Evolutionary conservation across 2,888 invertebrate genomes (phyloP).

Genomic region (Metopia argyrocephala): DNA sequence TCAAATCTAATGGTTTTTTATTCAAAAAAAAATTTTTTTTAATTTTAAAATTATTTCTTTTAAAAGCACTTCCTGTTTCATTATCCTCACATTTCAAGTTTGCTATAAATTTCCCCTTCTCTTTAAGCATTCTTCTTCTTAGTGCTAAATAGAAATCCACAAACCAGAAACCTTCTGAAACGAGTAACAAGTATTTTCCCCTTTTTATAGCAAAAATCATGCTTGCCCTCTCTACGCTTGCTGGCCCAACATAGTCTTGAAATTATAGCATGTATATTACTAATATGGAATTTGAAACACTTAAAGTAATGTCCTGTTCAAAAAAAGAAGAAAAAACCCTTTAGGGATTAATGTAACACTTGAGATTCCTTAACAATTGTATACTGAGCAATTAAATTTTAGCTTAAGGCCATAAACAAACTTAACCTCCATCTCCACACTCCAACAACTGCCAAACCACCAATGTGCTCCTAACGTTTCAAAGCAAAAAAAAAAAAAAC

Average conservation of each 20-base stretch:
- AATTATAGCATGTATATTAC: background rate
- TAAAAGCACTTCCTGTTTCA: constrained; percentile 6
- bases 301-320: constrained; percentile 62
- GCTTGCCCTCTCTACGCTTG: background rate
- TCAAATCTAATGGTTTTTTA: no score
- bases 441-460: no score
- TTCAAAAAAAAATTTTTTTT: no score
- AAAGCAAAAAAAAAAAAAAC: no score
- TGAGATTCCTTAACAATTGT: constrained; percentile 62
- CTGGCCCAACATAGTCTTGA: background rate
- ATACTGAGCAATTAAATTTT: constrained; percentile 63
- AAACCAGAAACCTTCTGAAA: constrained; percentile 24
- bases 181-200: constrained; percentile 39
- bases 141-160: no score
- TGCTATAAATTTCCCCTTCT: constrained; percentile 44
- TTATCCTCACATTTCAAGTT: background rate
- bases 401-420: constrained; percentile 49
- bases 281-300: constrained; percentile 48
- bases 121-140: no score
- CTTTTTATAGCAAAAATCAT: constrained; percentile 49
- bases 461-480: background rate
- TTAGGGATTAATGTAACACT: constrained; percentile 64
- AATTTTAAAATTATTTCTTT: no score
- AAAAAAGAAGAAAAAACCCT: no score
- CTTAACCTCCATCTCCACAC: no score